phyloP scores from a whole-genome alignment of 1,140 invertebrate genomes.

The Anoplophora glabripennis region DNA sequence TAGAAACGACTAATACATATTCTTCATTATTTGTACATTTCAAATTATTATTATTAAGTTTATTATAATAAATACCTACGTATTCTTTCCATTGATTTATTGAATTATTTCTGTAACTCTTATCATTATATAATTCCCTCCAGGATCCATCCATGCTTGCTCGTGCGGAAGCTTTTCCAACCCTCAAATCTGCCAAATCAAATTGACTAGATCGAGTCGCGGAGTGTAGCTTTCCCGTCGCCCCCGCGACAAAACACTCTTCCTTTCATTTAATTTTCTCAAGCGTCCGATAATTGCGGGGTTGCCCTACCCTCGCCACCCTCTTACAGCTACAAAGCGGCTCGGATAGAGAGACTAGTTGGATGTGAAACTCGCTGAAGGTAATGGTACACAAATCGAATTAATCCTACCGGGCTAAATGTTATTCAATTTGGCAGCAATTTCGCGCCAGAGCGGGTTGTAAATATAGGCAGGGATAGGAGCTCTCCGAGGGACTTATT shows the following conservation, averaged over 20 bases:
- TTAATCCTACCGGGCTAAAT: conserved; percentile 1
- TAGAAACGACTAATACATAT: no score
- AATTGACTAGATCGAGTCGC: conserved; percentile 31
- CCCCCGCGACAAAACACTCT: conserved; percentile 2
- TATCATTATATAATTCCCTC: no score
- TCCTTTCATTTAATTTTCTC: conserved; percentile 5
- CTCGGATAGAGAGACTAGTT: no score
- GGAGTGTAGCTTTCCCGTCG: background rate
- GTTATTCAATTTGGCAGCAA: conserved; percentile 7
- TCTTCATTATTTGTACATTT: no score
- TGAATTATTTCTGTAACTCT: no score
- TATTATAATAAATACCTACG: no score
- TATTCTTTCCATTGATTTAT: no score
- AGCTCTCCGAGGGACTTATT: background rate
- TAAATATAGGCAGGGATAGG: conserved; percentile 1
- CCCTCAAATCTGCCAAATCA: conserved; percentile 36
- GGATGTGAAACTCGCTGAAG: background rate
- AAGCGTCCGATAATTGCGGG: no score
- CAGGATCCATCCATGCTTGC: no score
- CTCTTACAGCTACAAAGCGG: no score
- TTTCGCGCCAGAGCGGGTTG: background rate
- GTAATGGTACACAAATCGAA: conserved; percentile 2
- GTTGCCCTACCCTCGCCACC: no score
- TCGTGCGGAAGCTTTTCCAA: background rate
- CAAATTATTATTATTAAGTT: no score